These are phyloP conservation scores for Mobula birostris DNA, from an alignment of 2,113 vertebrate species.

Conservation along the genomic window DNA sequence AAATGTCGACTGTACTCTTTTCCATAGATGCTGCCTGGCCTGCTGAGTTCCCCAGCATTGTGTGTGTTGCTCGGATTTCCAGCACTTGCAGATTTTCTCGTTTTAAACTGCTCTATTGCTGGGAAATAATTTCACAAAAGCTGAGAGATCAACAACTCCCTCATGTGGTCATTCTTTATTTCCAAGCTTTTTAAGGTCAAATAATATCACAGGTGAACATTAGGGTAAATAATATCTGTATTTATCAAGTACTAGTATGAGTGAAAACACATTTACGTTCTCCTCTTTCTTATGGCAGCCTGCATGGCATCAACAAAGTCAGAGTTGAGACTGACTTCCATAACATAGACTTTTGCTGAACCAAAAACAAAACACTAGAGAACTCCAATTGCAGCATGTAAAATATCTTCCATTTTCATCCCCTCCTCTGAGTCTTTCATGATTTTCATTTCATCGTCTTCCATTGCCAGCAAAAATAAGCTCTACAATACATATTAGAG, in stretches of 20 bases:
- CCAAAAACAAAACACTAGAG: too few relatives aligned
- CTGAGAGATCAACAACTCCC: neutral
- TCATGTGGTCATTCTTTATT: neutral
- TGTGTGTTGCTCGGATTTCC: too few relatives aligned
- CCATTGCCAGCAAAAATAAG: neutral
- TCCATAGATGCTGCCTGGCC: too few relatives aligned
- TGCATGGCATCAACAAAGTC: neutral
- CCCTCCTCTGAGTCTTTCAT: neutral
- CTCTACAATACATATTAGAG: neutral
- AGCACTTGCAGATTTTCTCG: too few relatives aligned
- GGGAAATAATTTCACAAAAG: neutral
- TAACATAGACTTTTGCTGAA: neutral
- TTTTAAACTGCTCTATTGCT: neutral
- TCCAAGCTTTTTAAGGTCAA: neutral
- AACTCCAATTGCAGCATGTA: neutral
- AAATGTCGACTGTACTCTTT: too few relatives aligned
- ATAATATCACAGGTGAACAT: too few relatives aligned
- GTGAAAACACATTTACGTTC: neutral
- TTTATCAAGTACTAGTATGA: neutral
- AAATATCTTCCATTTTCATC: neutral
- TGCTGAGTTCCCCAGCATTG: too few relatives aligned
- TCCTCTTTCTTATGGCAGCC: neutral
- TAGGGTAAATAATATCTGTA: neutral
- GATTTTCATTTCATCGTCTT: too few relatives aligned
- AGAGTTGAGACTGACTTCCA: neutral